Evolutionary conservation across 2,113 vertebrate genomes (phyloP), one percentile per base, ranked within the genome.

Genomic region (Cephalopholis sonnerati): DNA sequence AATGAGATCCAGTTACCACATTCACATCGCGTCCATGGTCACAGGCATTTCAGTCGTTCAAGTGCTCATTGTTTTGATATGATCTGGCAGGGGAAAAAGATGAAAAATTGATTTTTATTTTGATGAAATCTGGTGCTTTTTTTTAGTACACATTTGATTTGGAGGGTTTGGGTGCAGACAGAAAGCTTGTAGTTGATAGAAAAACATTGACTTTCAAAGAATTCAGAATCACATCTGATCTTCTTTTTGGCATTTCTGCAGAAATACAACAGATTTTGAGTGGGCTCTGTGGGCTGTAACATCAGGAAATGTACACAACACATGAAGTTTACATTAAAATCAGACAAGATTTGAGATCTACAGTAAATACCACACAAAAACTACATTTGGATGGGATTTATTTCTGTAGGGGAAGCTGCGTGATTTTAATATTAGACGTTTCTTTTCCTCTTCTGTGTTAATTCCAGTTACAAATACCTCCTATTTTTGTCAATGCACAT

Each of bases 1-100:
- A 71, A 51, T 46, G 44, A 67, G 77, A 63, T 70, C 63, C 65
- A 29, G 78, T 69, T 27, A 36, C 15, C 32, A 50, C 0, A 0
- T 73, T 48, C 71, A n/a, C 18, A 20, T 39, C 2, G 1, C 2
- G 11, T 75, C 73, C 6, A 17, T 17, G 50, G 8, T 79, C 65
- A 65, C 32, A 2, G 50, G 51, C 44, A 27, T 32, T 41, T 94
- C 82, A 93, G 5, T 85, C 68, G 18, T 79, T 95, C 86, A 93
- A 54, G 32, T 93, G 87, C 54, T 94, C 93, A 89, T 91, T 78
- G 88, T 93, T 93, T 93, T 94, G 92, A 95, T 89, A 55, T 85
- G 93, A 94, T 93, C 95, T 96, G 87, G 16, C 4, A 16, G 7
- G 25, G 72, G n/a, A 63, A n/a, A 13, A 62, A 57, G 63, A 51